Evolutionary conservation across 2,888 invertebrate species (phyloP).

Genomic region (Eulithis prunata): DNA sequence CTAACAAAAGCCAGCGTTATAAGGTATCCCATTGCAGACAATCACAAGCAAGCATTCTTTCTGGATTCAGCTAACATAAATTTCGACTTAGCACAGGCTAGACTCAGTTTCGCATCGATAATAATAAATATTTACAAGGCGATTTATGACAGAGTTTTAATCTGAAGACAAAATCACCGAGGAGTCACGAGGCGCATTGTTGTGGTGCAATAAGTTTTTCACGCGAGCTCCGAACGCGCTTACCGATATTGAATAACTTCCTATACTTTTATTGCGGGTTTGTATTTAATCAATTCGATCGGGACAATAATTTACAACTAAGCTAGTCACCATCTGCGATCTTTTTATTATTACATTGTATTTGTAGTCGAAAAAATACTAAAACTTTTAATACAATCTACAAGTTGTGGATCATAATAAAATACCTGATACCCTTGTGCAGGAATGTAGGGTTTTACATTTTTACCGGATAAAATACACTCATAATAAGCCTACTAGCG

Average conservation of each 20-base stretch:
- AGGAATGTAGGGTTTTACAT: not conserved
- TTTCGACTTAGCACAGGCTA: conserved; percentile 36
- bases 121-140: conserved; percentile 69
- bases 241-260: conserved; percentile 29
- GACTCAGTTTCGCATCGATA: conserved; percentile 60
- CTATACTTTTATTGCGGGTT: conserved; percentile 18
- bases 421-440: no score
- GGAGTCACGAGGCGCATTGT: conserved; percentile 78
- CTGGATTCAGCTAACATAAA: conserved; percentile 46
- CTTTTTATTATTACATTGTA: not conserved
- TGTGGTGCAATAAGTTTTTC: conserved; percentile 64
- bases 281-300: conserved; percentile 28
- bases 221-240: conserved; percentile 56
- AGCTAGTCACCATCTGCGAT: conserved; percentile 20
- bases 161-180: conserved; percentile 72
- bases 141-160: conserved; percentile 79
- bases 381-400: not conserved
- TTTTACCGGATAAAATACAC: not conserved
- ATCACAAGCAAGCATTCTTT: conserved; percentile 43
- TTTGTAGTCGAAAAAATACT: conserved; percentile 8
- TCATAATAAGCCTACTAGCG: conserved; percentile 17
- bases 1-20: conserved; percentile 5
- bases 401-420: not conserved
- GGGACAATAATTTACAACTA: conserved; percentile 23
- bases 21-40: conserved; percentile 36